Percentiles rank a stretch among this genome's conserved stretches.
These are phyloP conservation scores for Peromyscus melanophrys DNA, from an alignment of 2,797 vertebrate species.

Conservation along the genomic window DNA sequence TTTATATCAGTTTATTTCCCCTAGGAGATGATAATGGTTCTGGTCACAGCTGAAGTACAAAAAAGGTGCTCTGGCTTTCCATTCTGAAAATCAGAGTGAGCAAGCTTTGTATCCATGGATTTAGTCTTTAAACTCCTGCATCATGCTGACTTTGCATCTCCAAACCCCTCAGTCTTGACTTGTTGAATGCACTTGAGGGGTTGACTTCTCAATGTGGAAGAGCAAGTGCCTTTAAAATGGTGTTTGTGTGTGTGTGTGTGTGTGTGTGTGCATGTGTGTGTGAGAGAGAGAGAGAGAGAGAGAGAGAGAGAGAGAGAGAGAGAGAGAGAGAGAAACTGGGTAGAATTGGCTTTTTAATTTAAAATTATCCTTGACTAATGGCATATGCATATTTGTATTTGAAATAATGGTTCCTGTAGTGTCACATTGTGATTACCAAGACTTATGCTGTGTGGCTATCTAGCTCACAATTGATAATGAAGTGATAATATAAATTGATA, in stretches of 20 bases:
- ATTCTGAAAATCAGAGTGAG: constrained; percentile 14
- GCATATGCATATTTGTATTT: neutral
- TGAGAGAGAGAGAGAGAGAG: neutral
- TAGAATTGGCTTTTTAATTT: neutral
- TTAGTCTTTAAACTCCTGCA: constrained; percentile 33
- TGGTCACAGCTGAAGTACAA: neutral
- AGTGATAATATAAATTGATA: neutral
- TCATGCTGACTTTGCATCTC: constrained; percentile 47
- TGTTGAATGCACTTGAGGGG: neutral
- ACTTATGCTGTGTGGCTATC: neutral
- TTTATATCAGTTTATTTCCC: neutral
- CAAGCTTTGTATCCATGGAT: constrained; percentile 40
- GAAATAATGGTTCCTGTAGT: constrained; percentile 1
- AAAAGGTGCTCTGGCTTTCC: neutral
- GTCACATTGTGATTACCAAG: neutral
- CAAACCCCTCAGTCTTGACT: neutral
- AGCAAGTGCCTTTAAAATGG: neutral
- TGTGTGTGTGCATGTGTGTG: neutral
- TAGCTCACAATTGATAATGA: neutral
- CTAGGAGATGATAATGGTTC: neutral
- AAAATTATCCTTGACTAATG: neutral
- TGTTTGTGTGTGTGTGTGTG: neutral
- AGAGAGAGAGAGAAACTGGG: too few relatives aligned
- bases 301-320: neutral
- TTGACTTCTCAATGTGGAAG: neutral